phyloP scores from a whole-genome alignment of 2,113 vertebrate species.

The Pardalotus punctatus region DNA sequence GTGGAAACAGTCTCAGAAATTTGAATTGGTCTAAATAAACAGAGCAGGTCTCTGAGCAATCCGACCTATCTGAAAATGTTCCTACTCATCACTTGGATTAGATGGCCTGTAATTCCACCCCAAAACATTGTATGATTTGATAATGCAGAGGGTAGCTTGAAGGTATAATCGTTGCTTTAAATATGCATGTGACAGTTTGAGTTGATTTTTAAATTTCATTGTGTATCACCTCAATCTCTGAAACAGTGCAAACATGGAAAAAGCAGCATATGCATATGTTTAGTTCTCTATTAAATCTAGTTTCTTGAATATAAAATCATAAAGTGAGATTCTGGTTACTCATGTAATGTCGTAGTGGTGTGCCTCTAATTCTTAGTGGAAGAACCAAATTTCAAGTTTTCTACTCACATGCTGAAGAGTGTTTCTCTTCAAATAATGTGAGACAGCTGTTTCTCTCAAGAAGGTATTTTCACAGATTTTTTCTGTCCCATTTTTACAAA shows the following conservation, averaged over 20 bases:
- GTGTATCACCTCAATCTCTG: background rate
- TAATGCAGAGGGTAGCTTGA: background rate
- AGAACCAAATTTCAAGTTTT: background rate
- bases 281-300: background rate
- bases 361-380: background rate
- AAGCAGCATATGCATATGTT: background rate
- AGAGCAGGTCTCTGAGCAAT: background rate
- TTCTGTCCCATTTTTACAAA: background rate
- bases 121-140: background rate
- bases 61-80: background rate
- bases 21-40: background rate
- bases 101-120: background rate
- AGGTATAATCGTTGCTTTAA: background rate
- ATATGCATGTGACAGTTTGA: background rate
- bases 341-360: rapidly evolving
- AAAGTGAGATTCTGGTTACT: background rate
- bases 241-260: background rate
- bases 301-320: background rate
- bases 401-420: background rate
- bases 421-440: background rate
- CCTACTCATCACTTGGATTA: background rate
- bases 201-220: background rate
- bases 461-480: background rate
- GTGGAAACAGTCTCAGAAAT: background rate
- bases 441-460: background rate